A percentile compares a stretch with the other conserved stretches of the same genome.
Evolutionary conservation across 2,113 vertebrate species (phyloP).

Genomic region (Pterocles orientalis): DNA sequence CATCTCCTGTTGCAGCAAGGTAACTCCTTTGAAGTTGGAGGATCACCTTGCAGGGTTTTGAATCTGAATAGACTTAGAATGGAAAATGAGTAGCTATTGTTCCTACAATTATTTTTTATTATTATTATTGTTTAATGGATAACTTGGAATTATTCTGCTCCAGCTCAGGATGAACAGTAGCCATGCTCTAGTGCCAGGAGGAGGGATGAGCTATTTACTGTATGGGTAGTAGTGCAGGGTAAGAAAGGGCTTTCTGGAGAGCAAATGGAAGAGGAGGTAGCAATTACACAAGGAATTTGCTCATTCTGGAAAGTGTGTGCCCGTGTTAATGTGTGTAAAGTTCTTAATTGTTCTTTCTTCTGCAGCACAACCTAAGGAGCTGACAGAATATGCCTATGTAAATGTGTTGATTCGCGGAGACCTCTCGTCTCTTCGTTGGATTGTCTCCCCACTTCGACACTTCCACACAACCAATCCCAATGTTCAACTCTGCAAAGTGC

Average conservation of each 20-base stretch:
- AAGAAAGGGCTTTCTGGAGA: background rate
- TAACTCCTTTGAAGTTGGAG: constrained; percentile 51
- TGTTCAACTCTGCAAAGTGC: constrained; percentile 82
- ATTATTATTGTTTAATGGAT: background rate
- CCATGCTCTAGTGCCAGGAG: background rate
- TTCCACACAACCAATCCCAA: constrained; percentile 54
- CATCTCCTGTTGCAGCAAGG: constrained; percentile 83
- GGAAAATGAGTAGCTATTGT: background rate
- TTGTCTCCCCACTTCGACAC: constrained; percentile 85
- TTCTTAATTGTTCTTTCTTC: background rate
- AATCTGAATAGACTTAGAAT: background rate
- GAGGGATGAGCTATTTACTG: background rate
- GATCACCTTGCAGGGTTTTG: background rate
- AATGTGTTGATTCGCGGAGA: constrained; percentile 92
- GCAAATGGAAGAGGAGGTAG: background rate
- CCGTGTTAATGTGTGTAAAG: background rate
- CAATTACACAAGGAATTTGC: background rate
- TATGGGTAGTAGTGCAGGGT: background rate
- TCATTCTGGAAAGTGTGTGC: background rate
- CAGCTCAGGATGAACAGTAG: background rate
- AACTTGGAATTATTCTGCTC: background rate
- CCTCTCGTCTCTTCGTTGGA: constrained; percentile 93
- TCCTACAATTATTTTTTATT: background rate
- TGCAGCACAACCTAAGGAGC: constrained; percentile 78
- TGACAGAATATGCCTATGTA: constrained; percentile 88